Base-by-base conservation (phyloP, 1,140 invertebrate species). In the Pachypeltis micranthus region DNA sequence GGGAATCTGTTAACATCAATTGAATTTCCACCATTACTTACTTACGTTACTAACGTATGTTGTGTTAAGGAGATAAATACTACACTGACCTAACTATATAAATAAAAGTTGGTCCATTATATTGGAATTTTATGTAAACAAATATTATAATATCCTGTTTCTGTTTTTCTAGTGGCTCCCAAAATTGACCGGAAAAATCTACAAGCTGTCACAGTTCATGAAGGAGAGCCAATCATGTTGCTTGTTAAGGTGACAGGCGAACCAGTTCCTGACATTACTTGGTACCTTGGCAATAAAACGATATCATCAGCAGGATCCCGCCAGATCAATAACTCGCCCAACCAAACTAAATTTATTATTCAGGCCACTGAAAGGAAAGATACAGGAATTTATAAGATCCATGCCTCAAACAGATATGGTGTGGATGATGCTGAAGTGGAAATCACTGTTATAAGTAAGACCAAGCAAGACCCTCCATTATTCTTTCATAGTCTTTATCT, bases 381-480 rank as follows among this genome's bases (percentile, higher is more conserved):
- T 70, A 86, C 85, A 62, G 91, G 91, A 64, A 83, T 85, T 1
- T 94, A 94, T 71, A 90, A 87, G 74, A 90, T 94, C 62, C 83
- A 81, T 26, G 90, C 91, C 25, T 77, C 81, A 61, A 94, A 94
- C 75, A 87, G 90, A 70, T 91, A 86, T 71, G 93, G 93, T 26
- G 82, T 84, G 64, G 93, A 95, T 73, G 85, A 84, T 44, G 91
- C 89, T n/a, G 90, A 93, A 74, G 81, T 96, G 27, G 90, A 94
- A 76, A 87, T 96, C 56, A 90, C 83, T 70, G 88, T 96, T 66
- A 83, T 93, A 67, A 90, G 91, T 91, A 79, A 85, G 84, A n/a
- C n/a, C n/a, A n/a, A n/a, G n/a, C n/a, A n/a, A n/a, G n/a, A n/a
- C n/a, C n/a, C n/a, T n/a, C n/a, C n/a, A n/a, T n/a, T 39, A 39